These are phyloP conservation scores for Centroberyx gerrardi DNA, from an alignment of 2,797 vertebrate genomes.

Conservation along the genomic window DNA sequence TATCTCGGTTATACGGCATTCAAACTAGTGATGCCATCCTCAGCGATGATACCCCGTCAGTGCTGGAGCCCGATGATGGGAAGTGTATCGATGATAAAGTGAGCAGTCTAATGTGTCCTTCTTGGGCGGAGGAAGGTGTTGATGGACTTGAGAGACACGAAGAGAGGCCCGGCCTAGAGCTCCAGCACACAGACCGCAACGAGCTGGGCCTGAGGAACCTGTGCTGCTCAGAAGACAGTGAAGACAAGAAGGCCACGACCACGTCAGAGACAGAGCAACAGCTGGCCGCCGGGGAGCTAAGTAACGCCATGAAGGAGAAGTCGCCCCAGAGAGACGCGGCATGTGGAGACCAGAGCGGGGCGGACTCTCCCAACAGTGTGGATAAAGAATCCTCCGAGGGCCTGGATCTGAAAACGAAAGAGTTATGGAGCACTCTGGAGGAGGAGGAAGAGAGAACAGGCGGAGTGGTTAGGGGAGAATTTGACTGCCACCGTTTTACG, in stretches of 20 bases:
- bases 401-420: slow-evolving; percentile 76
- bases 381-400: slow-evolving; percentile 67
- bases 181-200: slow-evolving; percentile 74
- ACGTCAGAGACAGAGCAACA: slow-evolving; percentile 75
- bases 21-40: slow-evolving; percentile 52
- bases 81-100: slow-evolving; percentile 41
- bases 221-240: slow-evolving; percentile 66
- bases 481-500: slow-evolving; percentile 81
- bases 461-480: slow-evolving; percentile 73
- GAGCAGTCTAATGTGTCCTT: slow-evolving; percentile 36
- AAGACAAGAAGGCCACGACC: slow-evolving; percentile 61
- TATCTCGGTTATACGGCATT: slow-evolving; percentile 70
- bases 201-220: slow-evolving; percentile 85
- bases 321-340: slow-evolving; percentile 64
- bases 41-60: slow-evolving; percentile 26
- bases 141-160: slow-evolving; percentile 45
- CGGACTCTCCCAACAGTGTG: slow-evolving; percentile 40
- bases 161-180: slow-evolving; percentile 52
- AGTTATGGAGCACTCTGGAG: slow-evolving; percentile 77
- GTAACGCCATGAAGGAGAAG: slow-evolving; percentile 74
- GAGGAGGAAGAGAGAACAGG: slow-evolving; percentile 68
- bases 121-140: slow-evolving; percentile 62
- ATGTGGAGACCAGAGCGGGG: slow-evolving; percentile 10
- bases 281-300: slow-evolving; percentile 77
- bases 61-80: slow-evolving; percentile 41